phyloP scores from a whole-genome alignment of 2,113 vertebrate genomes.

The Pseudonaja textilis region DNA sequence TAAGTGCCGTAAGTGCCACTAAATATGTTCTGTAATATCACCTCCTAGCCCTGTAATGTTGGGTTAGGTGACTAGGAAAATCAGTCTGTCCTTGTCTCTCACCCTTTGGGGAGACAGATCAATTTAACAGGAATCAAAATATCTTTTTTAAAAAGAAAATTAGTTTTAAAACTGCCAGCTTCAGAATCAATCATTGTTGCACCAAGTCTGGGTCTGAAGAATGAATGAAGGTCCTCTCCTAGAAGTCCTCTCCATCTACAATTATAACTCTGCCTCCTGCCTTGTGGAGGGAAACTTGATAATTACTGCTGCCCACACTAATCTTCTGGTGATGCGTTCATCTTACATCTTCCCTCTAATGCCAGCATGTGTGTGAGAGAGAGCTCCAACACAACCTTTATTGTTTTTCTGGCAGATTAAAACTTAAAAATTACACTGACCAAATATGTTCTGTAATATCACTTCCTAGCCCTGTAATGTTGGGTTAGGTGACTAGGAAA shows the following conservation, averaged over 20 bases:
- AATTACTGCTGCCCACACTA: neutral
- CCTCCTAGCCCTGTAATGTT: neutral
- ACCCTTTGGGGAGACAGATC: neutral
- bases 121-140: neutral
- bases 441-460: neutral
- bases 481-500: neutral
- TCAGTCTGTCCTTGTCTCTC: neutral
- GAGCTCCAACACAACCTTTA: neutral
- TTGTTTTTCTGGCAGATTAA: neutral
- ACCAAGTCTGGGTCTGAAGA: neutral
- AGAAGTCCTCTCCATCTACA: neutral
- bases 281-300: neutral
- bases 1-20: too few relatives aligned
- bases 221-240: neutral
- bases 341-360: neutral
- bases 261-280: neutral
- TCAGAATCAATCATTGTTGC: neutral
- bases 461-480: neutral
- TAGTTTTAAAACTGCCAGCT: neutral
- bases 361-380: neutral
- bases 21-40: neutral
- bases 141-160: neutral
- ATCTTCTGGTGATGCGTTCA: neutral
- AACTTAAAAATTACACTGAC: neutral
- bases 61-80: neutral